Percentiles rank a stretch among this genome's conserved stretches.
Evolutionary conservation across 2,113 vertebrate species (phyloP).

Genomic region (Riparia riparia): DNA sequence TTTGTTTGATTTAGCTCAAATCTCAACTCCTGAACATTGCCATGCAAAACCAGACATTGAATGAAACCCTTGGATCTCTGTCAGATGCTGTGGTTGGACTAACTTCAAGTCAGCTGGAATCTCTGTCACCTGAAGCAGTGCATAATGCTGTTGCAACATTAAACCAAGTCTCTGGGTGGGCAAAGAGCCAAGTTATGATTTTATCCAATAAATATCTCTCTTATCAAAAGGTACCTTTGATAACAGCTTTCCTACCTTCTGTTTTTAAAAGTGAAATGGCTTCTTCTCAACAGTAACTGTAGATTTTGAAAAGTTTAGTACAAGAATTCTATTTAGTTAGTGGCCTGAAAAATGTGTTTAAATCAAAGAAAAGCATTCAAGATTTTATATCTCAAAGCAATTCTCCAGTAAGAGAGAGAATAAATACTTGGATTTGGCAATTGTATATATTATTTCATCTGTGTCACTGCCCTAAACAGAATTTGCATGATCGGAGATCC

Average conservation of each 20-base stretch:
- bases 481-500: background rate
- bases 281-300: background rate
- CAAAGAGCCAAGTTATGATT: constrained; percentile 78
- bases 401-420: background rate
- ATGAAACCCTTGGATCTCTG: constrained; percentile 79
- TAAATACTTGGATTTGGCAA: background rate
- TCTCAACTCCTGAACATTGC: constrained; percentile 77
- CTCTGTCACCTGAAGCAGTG: constrained; percentile 79
- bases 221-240: constrained; percentile 76
- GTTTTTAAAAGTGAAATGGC: background rate
- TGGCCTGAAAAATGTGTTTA: background rate
- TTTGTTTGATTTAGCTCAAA: constrained; percentile 76
- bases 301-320: background rate
- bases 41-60: constrained; percentile 80
- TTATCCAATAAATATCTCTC: constrained; percentile 81
- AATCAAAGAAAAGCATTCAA: background rate
- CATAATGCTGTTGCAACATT: constrained; percentile 77
- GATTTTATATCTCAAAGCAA: background rate
- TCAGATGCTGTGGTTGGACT: constrained; percentile 81
- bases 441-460: background rate
- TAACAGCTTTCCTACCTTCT: background rate
- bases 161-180: constrained; percentile 81
- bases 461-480: background rate
- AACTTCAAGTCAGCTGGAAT: constrained; percentile 76
- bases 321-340: background rate